A percentile compares a stretch with the other conserved stretches of the same genome.
phyloP scores from a whole-genome alignment of 2,797 vertebrate genomes.

The Amazona ochrocephala region DNA sequence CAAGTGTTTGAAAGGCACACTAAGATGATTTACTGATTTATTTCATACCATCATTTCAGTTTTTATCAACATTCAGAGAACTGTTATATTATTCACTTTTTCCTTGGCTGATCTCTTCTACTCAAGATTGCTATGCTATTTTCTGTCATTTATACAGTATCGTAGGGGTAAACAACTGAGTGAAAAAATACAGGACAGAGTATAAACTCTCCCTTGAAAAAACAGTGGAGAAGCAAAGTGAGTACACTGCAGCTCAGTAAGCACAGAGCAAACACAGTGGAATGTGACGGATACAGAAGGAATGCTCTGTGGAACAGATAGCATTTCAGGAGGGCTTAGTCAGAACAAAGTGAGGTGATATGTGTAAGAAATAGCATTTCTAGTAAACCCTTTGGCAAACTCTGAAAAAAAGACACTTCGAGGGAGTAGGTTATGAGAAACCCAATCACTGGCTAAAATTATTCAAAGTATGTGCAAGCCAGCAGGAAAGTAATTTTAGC shows the following conservation, averaged over 20 bases:
- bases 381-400: constrained; percentile 20
- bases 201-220: not conserved
- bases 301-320: constrained; percentile 43
- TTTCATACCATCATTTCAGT: constrained; percentile 39
- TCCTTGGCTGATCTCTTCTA: constrained; percentile 24
- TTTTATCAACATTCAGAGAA: constrained; percentile 12
- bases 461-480: not conserved
- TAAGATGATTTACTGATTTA: constrained; percentile 47
- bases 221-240: not conserved
- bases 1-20: not conserved
- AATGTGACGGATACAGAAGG: not conserved
- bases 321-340: constrained; percentile 34
- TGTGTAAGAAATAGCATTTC: constrained; percentile 20
- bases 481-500: not conserved
- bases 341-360: constrained; percentile 14
- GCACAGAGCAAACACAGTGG: not conserved
- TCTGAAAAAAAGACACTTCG: not conserved
- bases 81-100: constrained; percentile 18
- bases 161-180: not conserved
- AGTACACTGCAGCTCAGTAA: not conserved
- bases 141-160: constrained; percentile 12
- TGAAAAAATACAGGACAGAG: not conserved
- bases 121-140: constrained; percentile 38
- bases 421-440: constrained; percentile 5
- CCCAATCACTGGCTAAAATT: constrained; percentile 7